Base-by-base conservation (phyloP, 2,113 vertebrate species). In the Chloropsis cyanopogon region DNA sequence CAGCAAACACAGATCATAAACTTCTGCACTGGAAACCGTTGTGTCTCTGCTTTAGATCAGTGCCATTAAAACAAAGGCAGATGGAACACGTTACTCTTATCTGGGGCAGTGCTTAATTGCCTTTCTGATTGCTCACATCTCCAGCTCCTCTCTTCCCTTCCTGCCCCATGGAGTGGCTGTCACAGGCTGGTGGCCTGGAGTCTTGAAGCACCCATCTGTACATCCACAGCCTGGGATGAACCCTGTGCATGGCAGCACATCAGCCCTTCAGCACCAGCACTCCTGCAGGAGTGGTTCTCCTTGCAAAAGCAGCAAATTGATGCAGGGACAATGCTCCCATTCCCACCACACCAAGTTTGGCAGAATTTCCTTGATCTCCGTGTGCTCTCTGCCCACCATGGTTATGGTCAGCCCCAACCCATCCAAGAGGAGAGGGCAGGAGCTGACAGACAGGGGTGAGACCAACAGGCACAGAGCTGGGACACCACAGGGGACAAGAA, bases 21-120 rank as follows among this genome's bases (percentile, higher is more conserved):
- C 76, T 86, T 39, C 71, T 75, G 90, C 79, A 53, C 89, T 95
- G 86, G 82, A 85, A 77, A 88, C 76, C 25, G 0, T 6, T 16
- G 49, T 0, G 3, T 12, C 65, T 95, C 90, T 96, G 90, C 63
- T 78, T 94, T 92, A 81, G 88, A 95, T 92, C 91, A 94, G 26
- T 80, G 90, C 70, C 78, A 71, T 86, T 85, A 76, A 88, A 93
- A 75, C 60, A 88, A 90, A 88, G 92, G 60, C 85, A 93, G 86
- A 92, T 9, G 37, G 76, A 92, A 54, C 42, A 80, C 81, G 93
- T 94, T 29, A 39, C 41, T 53, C 85, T 90, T 86, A 88, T 92
- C 90, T 84, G 82, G 61, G 65, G 44, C 77, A 75, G 57, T 89
- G 81, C 52, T 81, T 95, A 86, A 92, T 88, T 81, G 93, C 49